phyloP scores from a whole-genome alignment of 2,888 invertebrate genomes.

The Tetragonula carbonaria region DNA sequence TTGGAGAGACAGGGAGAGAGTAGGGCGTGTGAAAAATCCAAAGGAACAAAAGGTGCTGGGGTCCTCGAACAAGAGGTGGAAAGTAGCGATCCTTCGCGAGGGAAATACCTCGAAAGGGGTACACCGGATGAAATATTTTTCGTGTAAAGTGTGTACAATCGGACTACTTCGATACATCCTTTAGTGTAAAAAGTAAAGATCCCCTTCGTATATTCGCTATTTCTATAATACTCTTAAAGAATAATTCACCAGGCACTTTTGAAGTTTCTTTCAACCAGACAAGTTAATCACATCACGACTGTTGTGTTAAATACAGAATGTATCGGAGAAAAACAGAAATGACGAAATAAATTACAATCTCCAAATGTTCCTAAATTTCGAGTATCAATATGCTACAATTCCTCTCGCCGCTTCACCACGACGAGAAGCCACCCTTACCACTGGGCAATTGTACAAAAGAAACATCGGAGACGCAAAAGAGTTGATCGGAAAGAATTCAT shows the following conservation, averaged over 20 bases:
- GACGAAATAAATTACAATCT: not conserved
- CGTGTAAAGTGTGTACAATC: slow-evolving; percentile 27
- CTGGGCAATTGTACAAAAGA: not conserved
- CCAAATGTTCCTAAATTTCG: not conserved
- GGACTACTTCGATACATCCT: not conserved
- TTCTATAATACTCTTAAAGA: not conserved
- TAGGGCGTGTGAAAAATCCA: slow-evolving; percentile 76
- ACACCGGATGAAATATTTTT: slow-evolving; percentile 55
- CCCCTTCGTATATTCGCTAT: not conserved
- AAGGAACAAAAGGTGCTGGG: slow-evolving; percentile 70
- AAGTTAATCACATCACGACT: too few species aligned
- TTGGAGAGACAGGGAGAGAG: slow-evolving; percentile 30
- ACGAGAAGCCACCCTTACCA: not conserved
- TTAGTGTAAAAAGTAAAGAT: not conserved
- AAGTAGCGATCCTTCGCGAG: slow-evolving; percentile 61
- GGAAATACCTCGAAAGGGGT: slow-evolving; percentile 45
- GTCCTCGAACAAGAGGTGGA: slow-evolving; percentile 56
- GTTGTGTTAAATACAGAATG: not conserved
- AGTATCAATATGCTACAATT: not conserved
- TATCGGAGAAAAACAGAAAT: not conserved
- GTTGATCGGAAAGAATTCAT: slow-evolving; percentile 1
- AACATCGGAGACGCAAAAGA: not conserved
- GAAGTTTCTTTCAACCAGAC: too few species aligned
- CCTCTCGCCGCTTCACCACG: not conserved
- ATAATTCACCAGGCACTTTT: not conserved